phyloP scores from a whole-genome alignment of 2,888 invertebrate genomes.

The Deilephila elpenor region DNA sequence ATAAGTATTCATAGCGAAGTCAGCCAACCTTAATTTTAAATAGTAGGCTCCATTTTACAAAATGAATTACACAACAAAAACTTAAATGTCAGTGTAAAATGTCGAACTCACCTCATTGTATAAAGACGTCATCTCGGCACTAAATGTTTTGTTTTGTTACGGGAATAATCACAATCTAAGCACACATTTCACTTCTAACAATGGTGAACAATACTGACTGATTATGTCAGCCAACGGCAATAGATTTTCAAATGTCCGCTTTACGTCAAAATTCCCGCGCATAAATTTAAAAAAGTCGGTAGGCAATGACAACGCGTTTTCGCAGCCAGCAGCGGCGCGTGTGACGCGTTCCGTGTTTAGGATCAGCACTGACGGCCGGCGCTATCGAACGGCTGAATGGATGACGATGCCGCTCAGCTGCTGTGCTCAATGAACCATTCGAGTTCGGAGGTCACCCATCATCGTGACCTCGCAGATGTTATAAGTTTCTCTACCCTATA shows the following conservation, averaged over 20 bases:
- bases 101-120: slow-evolving; percentile 81
- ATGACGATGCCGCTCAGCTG: slow-evolving; percentile 71
- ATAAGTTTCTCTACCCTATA: slow-evolving; percentile 72
- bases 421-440: slow-evolving; percentile 81
- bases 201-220: slow-evolving; percentile 31
- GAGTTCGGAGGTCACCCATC: slow-evolving; percentile 80
- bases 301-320: slow-evolving; percentile 59
- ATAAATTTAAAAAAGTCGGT: slow-evolving; percentile 57
- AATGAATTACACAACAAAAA: slow-evolving; percentile 74
- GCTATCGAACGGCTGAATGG: slow-evolving; percentile 67
- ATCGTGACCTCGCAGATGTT: slow-evolving; percentile 73
- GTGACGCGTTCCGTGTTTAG: slow-evolving; percentile 80
- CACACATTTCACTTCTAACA: slow-evolving; percentile 67
- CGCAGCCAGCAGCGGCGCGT: slow-evolving; percentile 73
- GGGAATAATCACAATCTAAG: slow-evolving; percentile 65
- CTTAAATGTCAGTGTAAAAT: slow-evolving; percentile 74
- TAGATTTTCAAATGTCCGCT: slow-evolving; percentile 31
- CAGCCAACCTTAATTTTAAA: background rate
- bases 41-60: slow-evolving; percentile 14
- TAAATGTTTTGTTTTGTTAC: slow-evolving; percentile 64
- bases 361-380: slow-evolving; percentile 72
- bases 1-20: background rate
- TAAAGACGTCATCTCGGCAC: slow-evolving; percentile 74
- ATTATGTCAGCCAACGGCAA: slow-evolving; percentile 37
- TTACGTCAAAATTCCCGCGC: slow-evolving; percentile 72